Conservation (phyloP, 2,888 invertebrate genomes). For the Pecten maximus region DNA sequence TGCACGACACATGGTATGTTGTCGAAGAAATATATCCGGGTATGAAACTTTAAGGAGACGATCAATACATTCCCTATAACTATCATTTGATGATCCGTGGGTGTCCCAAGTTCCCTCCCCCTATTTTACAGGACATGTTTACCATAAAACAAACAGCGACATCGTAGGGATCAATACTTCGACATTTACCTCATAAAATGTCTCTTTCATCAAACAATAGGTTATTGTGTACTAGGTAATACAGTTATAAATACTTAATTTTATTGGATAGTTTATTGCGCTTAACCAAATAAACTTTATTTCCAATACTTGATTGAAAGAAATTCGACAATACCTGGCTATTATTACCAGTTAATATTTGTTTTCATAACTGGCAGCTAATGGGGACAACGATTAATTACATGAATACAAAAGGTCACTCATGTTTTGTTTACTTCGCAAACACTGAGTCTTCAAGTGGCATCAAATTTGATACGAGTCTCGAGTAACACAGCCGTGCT, state of each 20-base stretch:
- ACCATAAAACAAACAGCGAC: background rate
- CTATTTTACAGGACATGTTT: background rate
- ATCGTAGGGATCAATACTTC: background rate
- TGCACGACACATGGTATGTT: background rate
- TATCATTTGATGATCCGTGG: background rate
- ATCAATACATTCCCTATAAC: background rate
- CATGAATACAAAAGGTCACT: background rate
- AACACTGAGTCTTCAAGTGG: background rate
- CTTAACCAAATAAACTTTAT: background rate
- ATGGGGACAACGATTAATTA: slow-evolving; percentile 13
- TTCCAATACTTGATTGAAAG: background rate
- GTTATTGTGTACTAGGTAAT: background rate
- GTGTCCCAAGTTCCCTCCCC: background rate
- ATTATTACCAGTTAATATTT: background rate
- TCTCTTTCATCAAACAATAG: background rate
- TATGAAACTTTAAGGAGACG: background rate
- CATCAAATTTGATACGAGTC: background rate
- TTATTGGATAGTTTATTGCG: background rate
- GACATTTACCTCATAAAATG: background rate
- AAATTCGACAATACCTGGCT: background rate
- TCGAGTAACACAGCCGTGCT: background rate
- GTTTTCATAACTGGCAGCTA: background rate
- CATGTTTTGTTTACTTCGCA: background rate
- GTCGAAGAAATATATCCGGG: background rate
- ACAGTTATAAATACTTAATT: background rate